Evolutionary conservation across 2,888 invertebrate genomes (phyloP).

Genomic region (Mylabris sibirica): DNA sequence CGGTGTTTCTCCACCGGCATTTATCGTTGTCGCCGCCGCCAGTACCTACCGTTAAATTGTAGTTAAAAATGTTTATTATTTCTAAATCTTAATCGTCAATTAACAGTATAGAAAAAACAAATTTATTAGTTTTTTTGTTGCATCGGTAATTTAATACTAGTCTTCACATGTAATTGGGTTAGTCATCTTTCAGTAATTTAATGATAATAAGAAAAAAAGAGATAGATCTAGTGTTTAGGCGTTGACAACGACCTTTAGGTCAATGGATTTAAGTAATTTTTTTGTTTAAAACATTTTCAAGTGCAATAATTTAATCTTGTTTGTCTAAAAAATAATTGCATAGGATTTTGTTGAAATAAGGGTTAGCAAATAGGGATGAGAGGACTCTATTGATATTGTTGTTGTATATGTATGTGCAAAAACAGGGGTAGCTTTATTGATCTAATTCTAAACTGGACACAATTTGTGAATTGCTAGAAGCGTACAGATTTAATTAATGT

Average conservation of each 20-base stretch:
- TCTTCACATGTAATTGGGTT: neutral
- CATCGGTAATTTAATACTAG: neutral
- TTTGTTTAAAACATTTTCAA: neutral
- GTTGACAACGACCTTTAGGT: neutral
- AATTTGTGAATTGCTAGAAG: neutral
- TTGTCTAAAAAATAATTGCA: neutral
- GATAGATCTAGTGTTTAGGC: neutral
- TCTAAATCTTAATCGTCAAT: neutral
- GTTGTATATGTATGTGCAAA: neutral
- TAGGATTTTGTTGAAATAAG: neutral
- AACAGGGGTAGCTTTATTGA: conserved; percentile 9
- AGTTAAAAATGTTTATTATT: conserved; percentile 1
- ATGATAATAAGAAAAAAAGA: neutral
- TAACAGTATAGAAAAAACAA: neutral
- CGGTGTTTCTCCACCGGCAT: neutral
- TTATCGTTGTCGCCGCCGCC: neutral
- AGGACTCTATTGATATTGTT: no score
- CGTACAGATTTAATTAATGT: neutral
- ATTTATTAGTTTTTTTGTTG: neutral
- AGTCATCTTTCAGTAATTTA: conserved; percentile 3
- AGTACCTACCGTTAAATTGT: neutral
- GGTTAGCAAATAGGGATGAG: neutral
- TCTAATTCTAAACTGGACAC: conserved; percentile 1
- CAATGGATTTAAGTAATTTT: neutral
- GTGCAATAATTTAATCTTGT: neutral